Conservation (phyloP, 53 echinoderm and acorn worm species). For the Temnopleurus reevesii region DNA sequence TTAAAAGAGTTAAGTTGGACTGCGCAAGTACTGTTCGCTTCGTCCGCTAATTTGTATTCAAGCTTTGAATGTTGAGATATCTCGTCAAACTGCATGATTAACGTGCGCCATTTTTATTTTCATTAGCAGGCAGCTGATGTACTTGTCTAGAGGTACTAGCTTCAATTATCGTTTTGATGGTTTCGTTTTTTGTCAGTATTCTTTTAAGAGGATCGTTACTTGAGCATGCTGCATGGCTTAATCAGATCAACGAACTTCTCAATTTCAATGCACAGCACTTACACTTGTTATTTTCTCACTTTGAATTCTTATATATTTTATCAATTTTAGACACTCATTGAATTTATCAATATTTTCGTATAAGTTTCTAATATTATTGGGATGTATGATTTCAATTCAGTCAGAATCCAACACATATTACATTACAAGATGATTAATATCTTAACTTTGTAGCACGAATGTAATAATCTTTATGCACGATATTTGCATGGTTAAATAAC, state of each 20-base stretch:
- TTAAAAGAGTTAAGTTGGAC: neutral
- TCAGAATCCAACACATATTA: neutral
- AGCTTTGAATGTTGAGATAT: slow-evolving; percentile 36
- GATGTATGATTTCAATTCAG: neutral
- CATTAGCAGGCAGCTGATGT: slow-evolving; percentile 21
- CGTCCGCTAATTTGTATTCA: slow-evolving; percentile 12
- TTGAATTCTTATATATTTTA: neutral
- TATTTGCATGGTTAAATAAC: slow-evolving; percentile 34
- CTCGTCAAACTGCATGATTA: slow-evolving; percentile 43
- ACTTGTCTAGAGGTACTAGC: neutral
- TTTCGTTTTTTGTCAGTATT: slow-evolving; percentile 1
- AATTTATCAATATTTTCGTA: neutral
- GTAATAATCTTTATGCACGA: slow-evolving; percentile 39
- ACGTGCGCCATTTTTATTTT: slow-evolving; percentile 17
- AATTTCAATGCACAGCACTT: slow-evolving; percentile 61
- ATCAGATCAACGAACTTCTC: slow-evolving; percentile 41
- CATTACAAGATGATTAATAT: neutral
- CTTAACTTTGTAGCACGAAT: slow-evolving; percentile 40
- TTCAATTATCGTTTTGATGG: slow-evolving; percentile 18
- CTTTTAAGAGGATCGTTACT: neutral
- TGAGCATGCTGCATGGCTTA: slow-evolving; percentile 58
- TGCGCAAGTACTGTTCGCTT: slow-evolving; percentile 10
- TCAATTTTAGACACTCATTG: neutral
- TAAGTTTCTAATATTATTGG: neutral
- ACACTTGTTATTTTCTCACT: slow-evolving; percentile 24